Conservation (phyloP, 2,797 vertebrate genomes). For the Pseudomugil tenellus region DNA sequence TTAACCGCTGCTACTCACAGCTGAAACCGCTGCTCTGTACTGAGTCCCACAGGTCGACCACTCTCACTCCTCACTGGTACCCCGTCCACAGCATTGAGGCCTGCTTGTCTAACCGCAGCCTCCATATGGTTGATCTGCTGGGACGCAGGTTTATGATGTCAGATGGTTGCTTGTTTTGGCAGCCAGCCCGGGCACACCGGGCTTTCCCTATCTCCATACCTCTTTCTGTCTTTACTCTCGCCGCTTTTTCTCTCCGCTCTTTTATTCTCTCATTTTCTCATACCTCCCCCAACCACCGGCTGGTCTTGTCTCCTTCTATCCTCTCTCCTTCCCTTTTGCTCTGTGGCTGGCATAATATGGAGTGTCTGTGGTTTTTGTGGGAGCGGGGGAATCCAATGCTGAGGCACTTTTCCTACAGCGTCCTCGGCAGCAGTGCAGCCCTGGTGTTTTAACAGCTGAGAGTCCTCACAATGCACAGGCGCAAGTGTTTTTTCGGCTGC, state of each 20-base stretch:
- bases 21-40: slow-evolving; percentile 71
- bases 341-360: slow-evolving; percentile 79
- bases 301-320: slow-evolving; percentile 71
- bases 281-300: slow-evolving; percentile 65
- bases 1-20: slow-evolving; percentile 75
- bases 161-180: slow-evolving; percentile 84
- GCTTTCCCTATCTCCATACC: slow-evolving; percentile 76
- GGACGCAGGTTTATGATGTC: slow-evolving; percentile 86
- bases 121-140: slow-evolving; percentile 77
- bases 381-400: slow-evolving; percentile 82
- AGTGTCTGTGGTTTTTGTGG: slow-evolving; percentile 86
- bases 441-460: slow-evolving; percentile 88
- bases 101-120: slow-evolving; percentile 74
- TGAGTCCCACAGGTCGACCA: slow-evolving; percentile 71
- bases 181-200: slow-evolving; percentile 73
- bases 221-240: slow-evolving; percentile 70
- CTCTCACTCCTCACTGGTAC: slow-evolving; percentile 67
- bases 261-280: slow-evolving; percentile 71
- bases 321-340: slow-evolving; percentile 70
- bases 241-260: slow-evolving; percentile 62
- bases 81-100: slow-evolving; percentile 64
- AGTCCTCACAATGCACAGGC: slow-evolving; percentile 84
- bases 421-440: slow-evolving; percentile 79
- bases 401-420: slow-evolving; percentile 82
- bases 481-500: slow-evolving; percentile 80